Percentiles rank a stretch among this genome's conserved stretches.
phyloP scores from a whole-genome alignment of 2,113 vertebrate genomes.

The Cavia aperea region DNA sequence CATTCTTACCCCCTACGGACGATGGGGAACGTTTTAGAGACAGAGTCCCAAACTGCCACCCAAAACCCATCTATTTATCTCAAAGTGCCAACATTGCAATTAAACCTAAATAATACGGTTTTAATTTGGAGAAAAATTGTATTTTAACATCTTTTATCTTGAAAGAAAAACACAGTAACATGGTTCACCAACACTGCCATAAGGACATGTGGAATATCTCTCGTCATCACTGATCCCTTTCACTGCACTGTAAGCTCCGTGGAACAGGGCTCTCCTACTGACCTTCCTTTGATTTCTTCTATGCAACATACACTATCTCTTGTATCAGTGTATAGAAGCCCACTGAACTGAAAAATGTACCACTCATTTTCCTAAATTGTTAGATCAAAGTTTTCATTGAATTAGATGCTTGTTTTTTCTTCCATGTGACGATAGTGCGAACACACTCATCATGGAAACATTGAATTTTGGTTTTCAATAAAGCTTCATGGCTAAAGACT shows the following conservation, averaged over 20 bases:
- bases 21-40: neutral
- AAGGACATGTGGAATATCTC: too few species aligned
- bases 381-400: neutral
- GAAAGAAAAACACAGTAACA: neutral
- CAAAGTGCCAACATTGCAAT: neutral
- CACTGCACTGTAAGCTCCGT: neutral
- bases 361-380: conserved; percentile 5
- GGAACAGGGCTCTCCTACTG: neutral
- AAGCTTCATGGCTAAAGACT: neutral
- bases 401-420: neutral
- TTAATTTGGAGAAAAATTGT: neutral
- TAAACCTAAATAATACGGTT: neutral
- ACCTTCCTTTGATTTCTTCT: neutral
- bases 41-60: neutral
- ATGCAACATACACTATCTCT: neutral
- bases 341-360: neutral
- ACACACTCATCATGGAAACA: neutral
- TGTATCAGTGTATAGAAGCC: neutral
- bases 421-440: neutral
- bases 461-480: neutral
- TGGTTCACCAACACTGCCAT: neutral
- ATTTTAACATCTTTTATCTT: neutral
- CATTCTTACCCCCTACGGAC: neutral
- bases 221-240: neutral
- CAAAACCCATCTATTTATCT: neutral